Base-by-base conservation (phyloP, 2,797 vertebrate species). In the Centropyge bicolor region DNA sequence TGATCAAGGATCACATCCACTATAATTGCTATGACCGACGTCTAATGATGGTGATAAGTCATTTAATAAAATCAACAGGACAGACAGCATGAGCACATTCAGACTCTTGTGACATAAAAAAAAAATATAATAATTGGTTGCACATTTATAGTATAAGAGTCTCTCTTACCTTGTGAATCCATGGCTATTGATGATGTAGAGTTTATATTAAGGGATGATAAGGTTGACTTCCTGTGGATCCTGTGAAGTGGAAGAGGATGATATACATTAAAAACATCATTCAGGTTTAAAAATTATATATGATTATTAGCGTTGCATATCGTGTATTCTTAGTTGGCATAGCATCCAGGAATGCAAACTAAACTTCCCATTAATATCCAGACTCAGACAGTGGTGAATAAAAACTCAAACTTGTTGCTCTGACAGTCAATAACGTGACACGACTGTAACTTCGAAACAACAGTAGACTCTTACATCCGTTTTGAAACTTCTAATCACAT, bases 161-260 rank as follows among this genome's bases (percentile, higher is more conserved):
- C 4, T 27, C 19, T 59, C 74, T 89, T 89, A 93, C 92, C 82
- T 80, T 76, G 89, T 45, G 90, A 74, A 49, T 93, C 88, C 88
- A 90, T 90, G 68, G 59, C 62, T 70, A 74, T 65, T 54, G 48
- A 60, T 46, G 51, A 59, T 38, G 31, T 4, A 24, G 11, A 27
- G 16, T 64, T 85, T 75, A 41, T 55, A 60, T 41, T 56, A 43
- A 51, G n/a, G 4, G 59, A 24, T 70, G 56, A 22, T 7, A 38
- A 46, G 9, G 16, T 24, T 76, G 57, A 68, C 22, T 57, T 77
- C 56, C 61, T 48, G 22, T 13, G 12, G 55, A 56, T 78, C 20
- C 52, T 76, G 52, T 48, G 55, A 5, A 55, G 20, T 27, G 10
- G 22, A 22, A 55, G 6, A 74, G 3, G 24, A 38, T 55, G 11